Evolutionary conservation across 2,113 vertebrate species (phyloP).

Genomic region (Calidris pugnax): DNA sequence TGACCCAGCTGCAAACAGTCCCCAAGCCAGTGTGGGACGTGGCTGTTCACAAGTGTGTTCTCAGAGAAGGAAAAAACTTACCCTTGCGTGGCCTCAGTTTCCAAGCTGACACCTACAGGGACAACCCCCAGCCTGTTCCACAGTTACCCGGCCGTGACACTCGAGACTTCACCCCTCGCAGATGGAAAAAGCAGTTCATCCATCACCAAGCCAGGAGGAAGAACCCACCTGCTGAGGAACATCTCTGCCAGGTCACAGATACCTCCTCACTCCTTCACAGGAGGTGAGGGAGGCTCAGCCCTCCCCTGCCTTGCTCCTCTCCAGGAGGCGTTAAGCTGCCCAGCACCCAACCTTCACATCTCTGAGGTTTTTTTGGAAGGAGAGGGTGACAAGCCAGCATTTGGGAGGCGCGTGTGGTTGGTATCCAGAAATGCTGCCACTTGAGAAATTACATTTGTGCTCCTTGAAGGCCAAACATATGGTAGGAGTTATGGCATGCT

Average conservation of each 20-base stretch:
- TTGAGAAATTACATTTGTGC: background rate
- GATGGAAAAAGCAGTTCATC: background rate
- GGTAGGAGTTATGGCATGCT: background rate
- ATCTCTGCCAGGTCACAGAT: background rate
- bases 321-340: background rate
- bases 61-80: background rate
- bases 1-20: background rate
- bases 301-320: background rate
- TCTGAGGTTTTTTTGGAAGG: background rate
- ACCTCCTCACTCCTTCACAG: background rate
- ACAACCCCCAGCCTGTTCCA: background rate
- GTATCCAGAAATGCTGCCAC: background rate
- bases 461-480: background rate
- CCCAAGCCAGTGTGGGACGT: background rate
- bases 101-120: background rate
- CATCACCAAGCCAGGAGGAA: background rate
- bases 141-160: fast-evolving
- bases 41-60: background rate
- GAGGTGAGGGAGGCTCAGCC: background rate
- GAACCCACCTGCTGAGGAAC: background rate
- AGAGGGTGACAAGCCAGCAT: background rate
- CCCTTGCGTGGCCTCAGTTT: background rate
- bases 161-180: background rate
- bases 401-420: background rate
- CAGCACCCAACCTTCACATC: background rate